A percentile compares a stretch with the other conserved stretches of the same genome.
Conservation (phyloP, 2,888 invertebrate genomes). For the Agonopterix alstromeriana region DNA sequence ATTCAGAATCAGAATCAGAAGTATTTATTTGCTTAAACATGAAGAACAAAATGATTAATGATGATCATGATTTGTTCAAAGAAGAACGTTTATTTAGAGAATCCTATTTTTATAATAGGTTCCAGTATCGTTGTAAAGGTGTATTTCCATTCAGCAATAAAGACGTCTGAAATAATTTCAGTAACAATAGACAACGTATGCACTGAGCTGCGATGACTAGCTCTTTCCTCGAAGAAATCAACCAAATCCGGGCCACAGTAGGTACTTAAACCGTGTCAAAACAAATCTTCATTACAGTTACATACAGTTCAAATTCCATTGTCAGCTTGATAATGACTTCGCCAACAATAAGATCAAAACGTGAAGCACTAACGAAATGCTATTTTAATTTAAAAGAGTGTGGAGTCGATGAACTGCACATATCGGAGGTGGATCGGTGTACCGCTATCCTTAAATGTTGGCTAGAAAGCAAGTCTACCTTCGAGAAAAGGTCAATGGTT, state of each 20-base stretch:
- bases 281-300: slow-evolving; percentile 27
- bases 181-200: slow-evolving; percentile 10
- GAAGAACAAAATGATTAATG: no score
- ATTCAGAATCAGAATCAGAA: no score
- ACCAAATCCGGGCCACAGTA: slow-evolving; percentile 46
- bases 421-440: slow-evolving; percentile 30
- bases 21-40: no score
- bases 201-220: slow-evolving; percentile 30
- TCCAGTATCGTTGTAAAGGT: no score
- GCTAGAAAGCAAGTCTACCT: slow-evolving; percentile 1
- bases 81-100: no score
- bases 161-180: neutral
- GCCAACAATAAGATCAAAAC: slow-evolving; percentile 44
- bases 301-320: slow-evolving; percentile 25
- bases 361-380: slow-evolving; percentile 40
- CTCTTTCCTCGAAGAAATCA: slow-evolving; percentile 51
- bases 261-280: slow-evolving; percentile 3
- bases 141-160: no score
- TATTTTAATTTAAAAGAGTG: slow-evolving; percentile 52
- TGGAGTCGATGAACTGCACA: slow-evolving; percentile 33
- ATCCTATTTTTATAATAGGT: no score
- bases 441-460: slow-evolving; percentile 30
- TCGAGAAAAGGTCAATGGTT: slow-evolving; percentile 3
- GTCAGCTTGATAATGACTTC: slow-evolving; percentile 15
- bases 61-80: no score